These are phyloP conservation scores for Standfussiana lucernea DNA, from an alignment of 2,888 invertebrate species.

Conservation along the genomic window DNA sequence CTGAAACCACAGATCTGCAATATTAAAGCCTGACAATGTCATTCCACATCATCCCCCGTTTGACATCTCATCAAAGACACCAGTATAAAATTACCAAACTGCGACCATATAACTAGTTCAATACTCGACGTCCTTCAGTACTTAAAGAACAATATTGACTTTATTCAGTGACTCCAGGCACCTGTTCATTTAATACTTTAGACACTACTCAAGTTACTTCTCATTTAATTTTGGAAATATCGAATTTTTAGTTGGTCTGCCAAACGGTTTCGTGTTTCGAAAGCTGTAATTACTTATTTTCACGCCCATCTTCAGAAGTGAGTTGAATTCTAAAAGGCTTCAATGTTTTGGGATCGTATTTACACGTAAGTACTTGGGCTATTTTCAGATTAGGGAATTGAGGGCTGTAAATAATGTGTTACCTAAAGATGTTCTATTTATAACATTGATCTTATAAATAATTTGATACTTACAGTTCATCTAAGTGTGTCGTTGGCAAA, in stretches of 20 bases:
- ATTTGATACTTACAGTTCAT: neutral
- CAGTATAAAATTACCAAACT: conserved; percentile 51
- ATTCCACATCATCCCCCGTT: neutral
- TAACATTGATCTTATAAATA: neutral
- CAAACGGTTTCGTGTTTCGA: conserved; percentile 46
- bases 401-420: neutral
- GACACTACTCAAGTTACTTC: conserved; percentile 41
- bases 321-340: conserved; percentile 45
- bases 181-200: conserved; percentile 46
- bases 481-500: neutral
- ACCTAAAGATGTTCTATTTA: neutral
- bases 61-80: conserved; percentile 37
- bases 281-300: conserved; percentile 60
- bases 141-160: conserved; percentile 58
- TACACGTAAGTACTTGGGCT: neutral
- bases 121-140: conserved; percentile 33
- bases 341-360: conserved; percentile 34
- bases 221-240: conserved; percentile 58
- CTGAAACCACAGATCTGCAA: neutral
- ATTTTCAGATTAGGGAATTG: neutral
- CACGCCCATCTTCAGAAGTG: conserved; percentile 30
- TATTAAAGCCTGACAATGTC: neutral
- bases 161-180: conserved; percentile 50
- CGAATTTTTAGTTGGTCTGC: conserved; percentile 42
- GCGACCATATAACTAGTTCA: conserved; percentile 50